Evolutionary conservation across 2,888 invertebrate species (phyloP).

Genomic region (Flabesymbios commensalis): DNA sequence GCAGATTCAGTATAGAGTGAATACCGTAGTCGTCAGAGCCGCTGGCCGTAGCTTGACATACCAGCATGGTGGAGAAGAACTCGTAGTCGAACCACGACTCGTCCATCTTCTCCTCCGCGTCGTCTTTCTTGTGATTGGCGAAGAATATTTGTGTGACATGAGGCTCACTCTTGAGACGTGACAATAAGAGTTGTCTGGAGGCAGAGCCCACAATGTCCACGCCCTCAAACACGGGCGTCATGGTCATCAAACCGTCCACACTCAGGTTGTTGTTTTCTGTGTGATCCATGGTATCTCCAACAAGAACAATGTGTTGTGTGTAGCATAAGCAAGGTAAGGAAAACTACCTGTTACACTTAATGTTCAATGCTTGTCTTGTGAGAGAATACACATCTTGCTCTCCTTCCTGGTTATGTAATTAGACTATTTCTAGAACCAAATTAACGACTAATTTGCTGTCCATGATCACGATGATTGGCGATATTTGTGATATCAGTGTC

Average conservation of each 20-base stretch:
- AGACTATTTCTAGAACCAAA: too few species aligned
- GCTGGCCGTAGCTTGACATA: conserved; percentile 46
- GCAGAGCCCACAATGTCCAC: conserved; percentile 46
- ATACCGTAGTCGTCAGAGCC: conserved; percentile 48
- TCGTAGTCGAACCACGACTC: conserved; percentile 44
- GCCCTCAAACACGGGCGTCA: conserved; percentile 45
- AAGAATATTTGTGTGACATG: conserved; percentile 50
- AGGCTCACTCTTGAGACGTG: conserved; percentile 44
- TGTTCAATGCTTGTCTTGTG: too few species aligned
- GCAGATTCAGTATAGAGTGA: conserved; percentile 44
- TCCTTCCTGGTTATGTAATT: too few species aligned
- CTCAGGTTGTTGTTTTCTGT: conserved; percentile 64
- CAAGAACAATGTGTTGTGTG: too few species aligned
- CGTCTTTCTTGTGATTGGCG: conserved; percentile 40
- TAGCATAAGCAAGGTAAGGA: too few species aligned
- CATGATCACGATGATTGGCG: too few species aligned
- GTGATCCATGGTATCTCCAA: too few species aligned
- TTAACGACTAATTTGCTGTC: too few species aligned
- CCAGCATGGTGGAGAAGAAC: conserved; percentile 43
- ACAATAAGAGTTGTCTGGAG: conserved; percentile 46
- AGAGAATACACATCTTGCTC: too few species aligned
- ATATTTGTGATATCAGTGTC: too few species aligned
- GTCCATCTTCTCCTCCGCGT: conserved; percentile 9
- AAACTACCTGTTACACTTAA: too few species aligned
- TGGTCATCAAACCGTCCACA: conserved; percentile 43